Evolutionary conservation across 2,113 vertebrate genomes (phyloP).

Genomic region (Cheirogaleus medius): DNA sequence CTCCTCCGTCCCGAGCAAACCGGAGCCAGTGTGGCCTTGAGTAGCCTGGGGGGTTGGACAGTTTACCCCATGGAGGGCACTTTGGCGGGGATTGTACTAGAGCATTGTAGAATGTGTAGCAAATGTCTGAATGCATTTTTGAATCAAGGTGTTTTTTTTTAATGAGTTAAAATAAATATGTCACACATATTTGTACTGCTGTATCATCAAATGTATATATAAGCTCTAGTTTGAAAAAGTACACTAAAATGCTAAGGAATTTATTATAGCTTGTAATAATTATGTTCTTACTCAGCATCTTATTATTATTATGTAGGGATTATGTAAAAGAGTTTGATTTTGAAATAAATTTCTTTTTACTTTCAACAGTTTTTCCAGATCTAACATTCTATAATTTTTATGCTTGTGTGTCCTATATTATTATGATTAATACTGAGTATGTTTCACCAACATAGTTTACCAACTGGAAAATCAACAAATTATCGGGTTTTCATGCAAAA

Average conservation of each 20-base stretch:
- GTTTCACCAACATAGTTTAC: background rate
- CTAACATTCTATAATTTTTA: background rate
- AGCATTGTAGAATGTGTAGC: accelerated
- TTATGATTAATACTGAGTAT: background rate
- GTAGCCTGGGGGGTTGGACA: no score
- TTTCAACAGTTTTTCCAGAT: background rate
- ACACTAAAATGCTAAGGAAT: background rate
- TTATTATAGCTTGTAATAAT: background rate
- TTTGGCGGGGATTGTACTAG: no score
- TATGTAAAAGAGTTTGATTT: background rate
- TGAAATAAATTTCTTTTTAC: background rate
- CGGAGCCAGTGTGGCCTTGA: accelerated
- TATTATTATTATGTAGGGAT: background rate
- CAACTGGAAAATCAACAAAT: background rate
- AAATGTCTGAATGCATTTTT: background rate
- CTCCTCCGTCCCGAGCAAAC: background rate
- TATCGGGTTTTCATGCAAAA: background rate
- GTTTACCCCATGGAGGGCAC: accelerated
- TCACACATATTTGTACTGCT: background rate
- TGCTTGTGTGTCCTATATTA: background rate
- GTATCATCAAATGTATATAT: background rate
- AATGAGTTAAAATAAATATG: background rate
- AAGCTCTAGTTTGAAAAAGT: background rate
- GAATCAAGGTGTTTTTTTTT: background rate
- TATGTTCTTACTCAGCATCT: background rate